Base-by-base conservation (phyloP, 2,888 invertebrate genomes). In the Orgyia antiqua region DNA sequence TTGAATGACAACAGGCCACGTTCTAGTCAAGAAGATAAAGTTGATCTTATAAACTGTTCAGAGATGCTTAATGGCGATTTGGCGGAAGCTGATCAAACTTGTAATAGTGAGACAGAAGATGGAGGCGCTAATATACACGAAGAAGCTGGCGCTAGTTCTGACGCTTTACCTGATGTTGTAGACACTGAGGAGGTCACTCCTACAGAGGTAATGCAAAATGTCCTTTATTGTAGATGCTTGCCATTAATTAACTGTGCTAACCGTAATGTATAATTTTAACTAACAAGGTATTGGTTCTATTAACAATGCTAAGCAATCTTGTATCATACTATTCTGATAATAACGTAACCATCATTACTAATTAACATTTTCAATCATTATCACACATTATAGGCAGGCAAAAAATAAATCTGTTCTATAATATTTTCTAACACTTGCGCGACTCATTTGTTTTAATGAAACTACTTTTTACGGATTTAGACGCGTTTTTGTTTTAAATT, bases 31-130 rank as follows among this genome's bases (percentile, higher is more conserved):
- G 87, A 83, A 33, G 75, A 72, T 17, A 86, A 86, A 49, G 75
- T 79, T 15, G 87, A 86, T 52, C 62, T 87, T 33, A 70, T 84
- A 13, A 74, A 80, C 45, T 80, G 80, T 53, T 79, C 82, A 10
- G 88, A 87, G 46, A 89, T 88, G 64, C 88, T 89, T 40, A 91
- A 94, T 62, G 93, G 91, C 13, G 94, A 94, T 59, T 74, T 94
- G 44, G 93, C 94, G 0, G 94, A 94, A 71, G 94, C 94, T 6
- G 94, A 94, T 77, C 94, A 94, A 69, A 91, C 92, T 30, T 88
- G 92, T 48, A 87, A 78, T 27, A 39, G 61, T 3, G 82, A 76
- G n/a, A 46, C 45, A 10, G 65, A 58, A 10, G 73, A 70, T 8
- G 53, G 37, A 10, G 56, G 34, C 3, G 33, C 35, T 18, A 60